Evolutionary conservation across 2,113 vertebrate species (phyloP), one percentile per base, ranked within the genome.

Genomic region (Vicugna pacos): DNA sequence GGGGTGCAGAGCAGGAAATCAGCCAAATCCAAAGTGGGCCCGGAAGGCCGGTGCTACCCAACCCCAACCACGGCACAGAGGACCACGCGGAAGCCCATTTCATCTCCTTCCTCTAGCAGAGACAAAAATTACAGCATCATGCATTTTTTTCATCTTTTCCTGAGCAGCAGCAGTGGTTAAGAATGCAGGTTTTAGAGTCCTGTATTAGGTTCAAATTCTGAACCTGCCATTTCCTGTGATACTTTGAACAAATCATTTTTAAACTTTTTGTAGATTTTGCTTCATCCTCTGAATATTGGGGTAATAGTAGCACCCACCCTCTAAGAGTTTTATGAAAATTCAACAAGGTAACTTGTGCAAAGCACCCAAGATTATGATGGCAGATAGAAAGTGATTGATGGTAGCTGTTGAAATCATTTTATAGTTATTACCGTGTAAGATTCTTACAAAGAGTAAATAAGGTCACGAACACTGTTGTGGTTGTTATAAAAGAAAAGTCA

Each of bases 61-160:
- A 26, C 62, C 32, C 65, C 52, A 7, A 15, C 19, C 8, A 2
- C 0, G 84, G 64, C 65, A 50, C 30, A 0, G 12, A 35, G 76
- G 89, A 13, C 28, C 75, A 17, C 1, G 4, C 38, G 16, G 67
- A 42, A 35, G 12, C 62, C 58, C n/a, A 8, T 32, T 2, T 11
- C 20, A 2, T 16, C 42, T 22, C 38, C 10, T 13, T 77, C 42
- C n/a, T 75, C 64, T 35, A 50, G 28, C 22, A 69, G 22, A 48
- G 2, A 16, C 6, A 17, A 26, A 28, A 65, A 17, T 5, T 0
- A 70, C 5, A 32, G 26, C 22, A 2, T 5, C 2, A 1, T 6
- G 10, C 6, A 5, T 13, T 15, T 24, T 2, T 46, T 56, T 0
- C 52, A 35, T 5, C 6, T 28, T 79, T 64, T 58, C 50, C 60